Conservation (phyloP, 2,888 invertebrate species). For the Drosophila kokeensis region DNA sequence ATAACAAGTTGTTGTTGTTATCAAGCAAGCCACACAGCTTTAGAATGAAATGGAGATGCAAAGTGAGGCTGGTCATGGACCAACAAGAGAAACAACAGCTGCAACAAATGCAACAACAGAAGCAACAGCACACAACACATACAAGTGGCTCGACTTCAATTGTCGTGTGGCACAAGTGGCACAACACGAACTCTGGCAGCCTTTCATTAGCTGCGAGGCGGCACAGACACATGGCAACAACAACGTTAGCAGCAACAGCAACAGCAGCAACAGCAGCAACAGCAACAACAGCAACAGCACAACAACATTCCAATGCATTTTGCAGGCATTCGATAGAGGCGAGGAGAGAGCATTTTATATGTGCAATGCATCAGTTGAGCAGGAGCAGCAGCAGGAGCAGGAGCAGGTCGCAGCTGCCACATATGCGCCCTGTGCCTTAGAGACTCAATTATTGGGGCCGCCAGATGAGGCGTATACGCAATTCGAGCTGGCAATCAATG, state of each 20-base stretch:
- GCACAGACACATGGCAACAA: slow-evolving; percentile 11
- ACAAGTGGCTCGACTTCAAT: slow-evolving; percentile 55
- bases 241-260: slow-evolving; percentile 15
- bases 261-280: slow-evolving; percentile 25
- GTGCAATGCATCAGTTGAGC: slow-evolving; percentile 48
- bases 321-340: slow-evolving; percentile 71
- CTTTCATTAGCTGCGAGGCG: slow-evolving; percentile 74
- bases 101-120: slow-evolving; percentile 14
- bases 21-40: slow-evolving; percentile 77
- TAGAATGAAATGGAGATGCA: slow-evolving; percentile 85
- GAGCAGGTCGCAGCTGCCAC: slow-evolving; percentile 15
- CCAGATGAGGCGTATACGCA: slow-evolving; percentile 78
- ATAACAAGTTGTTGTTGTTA: slow-evolving; percentile 48
- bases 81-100: slow-evolving; percentile 61
- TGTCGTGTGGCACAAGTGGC: slow-evolving; percentile 73
- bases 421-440: slow-evolving; percentile 61
- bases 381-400: slow-evolving; percentile 14
- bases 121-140: slow-evolving; percentile 32
- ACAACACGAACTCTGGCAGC: slow-evolving; percentile 70
- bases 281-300: slow-evolving; percentile 23
- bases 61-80: slow-evolving; percentile 83
- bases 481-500: slow-evolving; percentile 81
- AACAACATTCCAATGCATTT: slow-evolving; percentile 82
- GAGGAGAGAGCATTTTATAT: slow-evolving; percentile 67
- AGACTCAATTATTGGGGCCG: slow-evolving; percentile 75